phyloP scores from a whole-genome alignment of 2,113 vertebrate genomes.

The Regulus satrapa region DNA sequence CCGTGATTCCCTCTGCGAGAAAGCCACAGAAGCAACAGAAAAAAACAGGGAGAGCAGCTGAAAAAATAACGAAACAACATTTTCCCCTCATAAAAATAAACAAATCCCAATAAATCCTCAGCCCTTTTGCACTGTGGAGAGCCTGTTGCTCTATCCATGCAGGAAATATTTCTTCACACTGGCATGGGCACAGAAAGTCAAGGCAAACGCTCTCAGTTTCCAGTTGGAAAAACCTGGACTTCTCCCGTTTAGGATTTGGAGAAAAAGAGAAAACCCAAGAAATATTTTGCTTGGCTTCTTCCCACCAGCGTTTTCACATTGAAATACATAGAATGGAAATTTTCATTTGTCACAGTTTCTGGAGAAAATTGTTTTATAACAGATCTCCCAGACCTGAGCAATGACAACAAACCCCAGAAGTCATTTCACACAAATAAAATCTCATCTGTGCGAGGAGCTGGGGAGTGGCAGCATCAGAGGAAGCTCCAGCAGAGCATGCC shows the following conservation, averaged over 20 bases:
- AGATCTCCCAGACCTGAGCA: neutral
- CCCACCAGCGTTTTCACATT: neutral
- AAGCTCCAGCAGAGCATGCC: neutral
- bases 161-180: neutral
- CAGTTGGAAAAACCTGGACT: neutral
- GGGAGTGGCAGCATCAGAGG: neutral
- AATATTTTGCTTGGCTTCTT: neutral
- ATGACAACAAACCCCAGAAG: neutral
- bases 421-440: neutral
- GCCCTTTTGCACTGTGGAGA: neutral
- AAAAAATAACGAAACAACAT: neutral
- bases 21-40: neutral
- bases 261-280: neutral
- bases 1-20: neutral
- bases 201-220: neutral
- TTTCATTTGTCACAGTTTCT: neutral
- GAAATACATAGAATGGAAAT: neutral
- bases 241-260: neutral
- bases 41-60: neutral
- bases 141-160: neutral
- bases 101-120: neutral
- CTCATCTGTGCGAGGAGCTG: neutral
- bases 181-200: neutral
- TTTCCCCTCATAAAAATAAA: neutral
- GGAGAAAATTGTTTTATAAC: neutral